Base-by-base conservation (phyloP, 2,888 invertebrate species). In the Drosophila lacicola region DNA sequence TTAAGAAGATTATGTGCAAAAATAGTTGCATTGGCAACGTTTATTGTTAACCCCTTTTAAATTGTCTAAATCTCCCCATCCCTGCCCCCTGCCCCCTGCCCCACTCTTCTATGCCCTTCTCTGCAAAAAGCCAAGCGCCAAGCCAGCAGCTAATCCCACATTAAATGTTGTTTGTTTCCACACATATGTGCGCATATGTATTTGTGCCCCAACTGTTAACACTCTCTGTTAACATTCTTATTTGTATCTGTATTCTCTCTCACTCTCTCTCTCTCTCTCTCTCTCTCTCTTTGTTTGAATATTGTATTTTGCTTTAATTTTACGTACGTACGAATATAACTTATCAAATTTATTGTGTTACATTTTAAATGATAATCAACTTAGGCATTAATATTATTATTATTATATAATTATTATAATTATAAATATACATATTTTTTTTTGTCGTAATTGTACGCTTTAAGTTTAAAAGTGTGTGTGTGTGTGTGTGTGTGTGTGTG, bases 351-450 rank as follows among this genome's bases (percentile, higher is more conserved):
- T 63, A 81, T 79, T 76, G 76, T 79, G 82, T 78, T 81, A 81
- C 87, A 87, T 80, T 87, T 87, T 58, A 78, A 87, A 87, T 81
- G 81, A 56, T 65, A 75, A 72, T 68, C 60, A 64, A 47, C 58
- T 54, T 80, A 72, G 72, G 42, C 49, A 63, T 42, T 75, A 74
- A 54, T 73, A 39, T 44, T 45, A 69, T 34, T 46, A 71, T 58
- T 53, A 65, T 13, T 44, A 62, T 44, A 63, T 62, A 47, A 61
- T 55, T 58, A 44, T 50, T 46, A 41, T 51, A 47, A 56, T 51
- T 62, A 41, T 47, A 64, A 46, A 67, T 58, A 62, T 57, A 42
- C 14, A 37, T 64, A 62, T n/a, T 49, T 45, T 19, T 19, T 37
- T 71, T 65, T 61, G 56, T 61, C 47, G 42, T 65, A 39, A 57